These are phyloP conservation scores for Mixornis gularis DNA, from an alignment of 2,113 vertebrate species.

Conservation along the genomic window DNA sequence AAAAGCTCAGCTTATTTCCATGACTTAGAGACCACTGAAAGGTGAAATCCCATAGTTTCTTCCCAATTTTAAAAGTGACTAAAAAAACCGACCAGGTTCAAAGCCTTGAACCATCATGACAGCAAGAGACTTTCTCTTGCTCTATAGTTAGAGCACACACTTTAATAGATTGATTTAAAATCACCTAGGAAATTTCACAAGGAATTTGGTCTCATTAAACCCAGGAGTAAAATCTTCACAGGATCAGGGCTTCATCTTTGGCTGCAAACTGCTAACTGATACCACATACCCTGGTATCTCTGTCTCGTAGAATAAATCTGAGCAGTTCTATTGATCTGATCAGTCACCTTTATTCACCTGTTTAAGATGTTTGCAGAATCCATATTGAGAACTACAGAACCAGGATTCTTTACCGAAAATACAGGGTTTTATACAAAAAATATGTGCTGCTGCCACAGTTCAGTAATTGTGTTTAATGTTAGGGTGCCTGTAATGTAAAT, in stretches of 20 bases:
- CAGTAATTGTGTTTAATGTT: slow-evolving; percentile 1
- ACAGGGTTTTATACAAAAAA: neutral
- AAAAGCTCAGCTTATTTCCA: neutral
- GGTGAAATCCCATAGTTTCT: neutral
- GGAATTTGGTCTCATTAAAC: neutral
- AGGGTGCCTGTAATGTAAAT: neutral
- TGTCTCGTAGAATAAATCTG: neutral
- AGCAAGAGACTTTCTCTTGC: neutral
- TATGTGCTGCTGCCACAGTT: neutral
- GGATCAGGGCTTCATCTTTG: neutral
- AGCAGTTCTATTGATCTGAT: neutral
- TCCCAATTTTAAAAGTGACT: neutral
- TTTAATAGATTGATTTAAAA: neutral
- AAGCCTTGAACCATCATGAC: neutral
- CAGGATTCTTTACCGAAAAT: neutral
- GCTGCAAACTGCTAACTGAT: neutral
- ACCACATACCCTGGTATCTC: neutral
- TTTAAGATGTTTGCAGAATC: neutral
- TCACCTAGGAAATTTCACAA: neutral
- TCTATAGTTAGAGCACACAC: neutral
- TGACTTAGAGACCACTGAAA: accelerated
- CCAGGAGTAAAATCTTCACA: neutral
- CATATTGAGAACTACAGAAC: neutral
- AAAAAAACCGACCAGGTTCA: neutral
- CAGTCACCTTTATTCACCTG: neutral